Percentiles rank a stretch among this genome's conserved stretches.
Conservation (phyloP, 2,113 vertebrate genomes). For the Scalopus aquaticus region DNA sequence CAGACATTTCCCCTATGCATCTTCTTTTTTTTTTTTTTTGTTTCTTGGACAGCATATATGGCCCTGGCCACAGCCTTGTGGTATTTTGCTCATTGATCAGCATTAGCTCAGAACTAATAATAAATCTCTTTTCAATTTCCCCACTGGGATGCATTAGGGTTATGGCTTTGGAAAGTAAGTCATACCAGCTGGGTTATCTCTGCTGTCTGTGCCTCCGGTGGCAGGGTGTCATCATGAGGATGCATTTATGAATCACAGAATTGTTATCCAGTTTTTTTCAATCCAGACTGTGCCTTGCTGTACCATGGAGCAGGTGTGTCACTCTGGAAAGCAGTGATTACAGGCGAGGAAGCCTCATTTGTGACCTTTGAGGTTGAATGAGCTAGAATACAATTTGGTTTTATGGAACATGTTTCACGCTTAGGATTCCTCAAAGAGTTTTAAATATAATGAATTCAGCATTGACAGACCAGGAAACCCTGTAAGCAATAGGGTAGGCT, state of each 20-base stretch:
- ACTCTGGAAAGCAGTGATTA: neutral
- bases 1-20: neutral
- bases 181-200: constrained; percentile 72
- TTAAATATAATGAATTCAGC: neutral
- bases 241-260: constrained; percentile 60
- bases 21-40: neutral
- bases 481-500: neutral
- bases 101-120: constrained; percentile 45
- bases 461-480: rapidly evolving
- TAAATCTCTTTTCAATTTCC: constrained; percentile 67
- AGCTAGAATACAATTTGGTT: neutral
- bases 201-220: constrained; percentile 38
- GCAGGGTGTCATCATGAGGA: constrained; percentile 42
- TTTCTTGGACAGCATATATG: neutral
- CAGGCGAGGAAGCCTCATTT: neutral
- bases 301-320: neutral
- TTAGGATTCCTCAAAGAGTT: neutral
- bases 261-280: constrained; percentile 8
- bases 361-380: neutral
- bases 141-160: constrained; percentile 13
- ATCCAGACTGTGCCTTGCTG: neutral
- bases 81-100: constrained; percentile 42
- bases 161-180: constrained; percentile 75
- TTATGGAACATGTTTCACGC: neutral
- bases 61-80: constrained; percentile 23